Conservation (phyloP, 2,888 invertebrate genomes). For the Ectropis crepuscularia region DNA sequence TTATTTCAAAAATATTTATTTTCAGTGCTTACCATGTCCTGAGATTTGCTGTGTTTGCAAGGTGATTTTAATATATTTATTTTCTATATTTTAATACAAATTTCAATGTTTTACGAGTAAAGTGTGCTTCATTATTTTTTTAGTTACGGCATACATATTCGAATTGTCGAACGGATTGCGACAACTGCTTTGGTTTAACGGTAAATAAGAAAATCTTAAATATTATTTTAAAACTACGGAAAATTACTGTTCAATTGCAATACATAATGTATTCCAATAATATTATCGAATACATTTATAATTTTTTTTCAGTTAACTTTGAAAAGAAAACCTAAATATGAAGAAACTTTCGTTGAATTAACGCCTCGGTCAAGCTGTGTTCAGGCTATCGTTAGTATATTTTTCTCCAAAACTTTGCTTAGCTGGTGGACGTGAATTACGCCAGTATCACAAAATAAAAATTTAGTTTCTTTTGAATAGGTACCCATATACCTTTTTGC, state of each 20-base stretch:
- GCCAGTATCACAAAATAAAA: too few species aligned
- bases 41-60: not conserved
- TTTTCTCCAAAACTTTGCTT: not conserved
- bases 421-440: not conserved
- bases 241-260: too few species aligned
- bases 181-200: slow-evolving; percentile 60
- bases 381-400: slow-evolving; percentile 58
- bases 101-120: not conserved
- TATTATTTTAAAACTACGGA: too few species aligned
- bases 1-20: not conserved
- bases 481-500: too few species aligned
- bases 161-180: slow-evolving; percentile 56
- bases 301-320: slow-evolving; percentile 59
- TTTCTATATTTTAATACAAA: not conserved
- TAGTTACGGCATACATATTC: slow-evolving; percentile 48
- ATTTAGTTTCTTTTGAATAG: too few species aligned
- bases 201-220: slow-evolving; percentile 43
- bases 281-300: too few species aligned
- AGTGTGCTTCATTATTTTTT: slow-evolving; percentile 30
- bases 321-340: slow-evolving; percentile 58
- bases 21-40: slow-evolving; percentile 3
- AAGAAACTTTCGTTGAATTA: slow-evolving; percentile 60
- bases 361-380: slow-evolving; percentile 71
- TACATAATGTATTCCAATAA: too few species aligned
- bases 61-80: not conserved